Evolutionary conservation across 2,888 invertebrate genomes (phyloP), one percentile per base, ranked within the genome.

Genomic region (Tuta absoluta): DNA sequence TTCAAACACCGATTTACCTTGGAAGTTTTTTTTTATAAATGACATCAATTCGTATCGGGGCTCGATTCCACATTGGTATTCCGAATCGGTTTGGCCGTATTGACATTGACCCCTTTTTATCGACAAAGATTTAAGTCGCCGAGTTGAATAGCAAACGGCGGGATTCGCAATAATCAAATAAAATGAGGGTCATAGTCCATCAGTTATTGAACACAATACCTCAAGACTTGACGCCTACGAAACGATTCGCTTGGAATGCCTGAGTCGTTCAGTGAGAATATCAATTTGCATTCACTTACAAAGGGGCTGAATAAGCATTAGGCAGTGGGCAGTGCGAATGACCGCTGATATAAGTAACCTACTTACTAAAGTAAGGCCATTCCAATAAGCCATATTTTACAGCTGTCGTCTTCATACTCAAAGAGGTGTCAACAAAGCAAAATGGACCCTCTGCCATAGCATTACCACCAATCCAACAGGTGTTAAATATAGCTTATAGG

Each of bases 161-260:
- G 33, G 51, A 62, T 62, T 62, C 62, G 65, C 65, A 65, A 62
- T 58, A 38, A 62, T 38, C 49, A 49, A 62, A 62, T 56, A 51
- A 49, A 48, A 4, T 53, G 19, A 56, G 61, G 65, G 24, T 61
- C 66, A 63, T 24, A 63, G 66, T 57, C 33, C 66, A 66, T 48
- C 19, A 21, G 33, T 51, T 17, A 33, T 49, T 62, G 62, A 17
- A 63, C 45, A 65, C 63, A 60, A 45, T 56, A 63, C 60, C 17
- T 21, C 24, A 56, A n/a, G 57, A 57, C 33, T 57, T 57, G 33
- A 33, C 56, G 23, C 45, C 48, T 49, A 23, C 41, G 49, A 49
- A 61, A 33, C 61, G 49, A 61, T n/a, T 49, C 49, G 45, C 17
- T 60, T 28, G 60, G 41, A 21, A 21, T 17, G n/a, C 17, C 14